phyloP scores from a whole-genome alignment of 2,888 invertebrate genomes.

The Thera obeliscata region DNA sequence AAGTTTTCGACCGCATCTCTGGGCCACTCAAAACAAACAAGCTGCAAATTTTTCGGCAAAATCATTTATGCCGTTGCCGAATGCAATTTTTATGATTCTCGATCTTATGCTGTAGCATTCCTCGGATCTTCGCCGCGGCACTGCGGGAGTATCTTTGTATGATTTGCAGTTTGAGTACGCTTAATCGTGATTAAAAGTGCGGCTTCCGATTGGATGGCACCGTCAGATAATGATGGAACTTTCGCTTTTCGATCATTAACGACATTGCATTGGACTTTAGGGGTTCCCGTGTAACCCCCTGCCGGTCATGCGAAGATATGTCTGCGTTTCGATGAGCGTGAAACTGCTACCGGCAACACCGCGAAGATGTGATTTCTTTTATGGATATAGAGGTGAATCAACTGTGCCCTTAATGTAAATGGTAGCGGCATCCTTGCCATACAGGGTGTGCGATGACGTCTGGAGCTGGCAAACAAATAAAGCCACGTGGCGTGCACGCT shows the following conservation, averaged over 20 bases:
- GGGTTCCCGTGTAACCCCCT: slow-evolving; percentile 52
- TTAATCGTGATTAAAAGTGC: slow-evolving; percentile 70
- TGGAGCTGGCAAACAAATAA: slow-evolving; percentile 68
- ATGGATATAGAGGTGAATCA: slow-evolving; percentile 60
- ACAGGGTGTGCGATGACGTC: slow-evolving; percentile 73
- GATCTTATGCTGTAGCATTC: slow-evolving; percentile 37
- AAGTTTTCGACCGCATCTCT: slow-evolving; percentile 69
- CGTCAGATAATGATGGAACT: slow-evolving; percentile 71
- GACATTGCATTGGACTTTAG: slow-evolving; percentile 49
- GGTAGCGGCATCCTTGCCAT: slow-evolving; percentile 67
- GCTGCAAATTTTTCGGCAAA: slow-evolving; percentile 55
- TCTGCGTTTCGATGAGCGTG: slow-evolving; percentile 27
- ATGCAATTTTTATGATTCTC: slow-evolving; percentile 42
- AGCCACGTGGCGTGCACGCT: slow-evolving; percentile 67
- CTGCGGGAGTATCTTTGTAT: slow-evolving; percentile 44
- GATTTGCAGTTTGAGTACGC: slow-evolving; percentile 52
- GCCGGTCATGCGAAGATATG: slow-evolving; percentile 40
- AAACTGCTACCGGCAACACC: slow-evolving; percentile 9
- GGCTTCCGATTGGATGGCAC: slow-evolving; percentile 67
- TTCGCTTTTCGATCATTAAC: slow-evolving; percentile 78
- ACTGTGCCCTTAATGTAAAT: slow-evolving; percentile 69
- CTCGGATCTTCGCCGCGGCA: slow-evolving; percentile 14
- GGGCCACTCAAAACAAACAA: slow-evolving; percentile 74
- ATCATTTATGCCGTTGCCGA: slow-evolving; percentile 47
- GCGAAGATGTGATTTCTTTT: slow-evolving; percentile 23